These are phyloP conservation scores for Watsonalla cultraria DNA, from an alignment of 2,888 invertebrate species.

Conservation along the genomic window DNA sequence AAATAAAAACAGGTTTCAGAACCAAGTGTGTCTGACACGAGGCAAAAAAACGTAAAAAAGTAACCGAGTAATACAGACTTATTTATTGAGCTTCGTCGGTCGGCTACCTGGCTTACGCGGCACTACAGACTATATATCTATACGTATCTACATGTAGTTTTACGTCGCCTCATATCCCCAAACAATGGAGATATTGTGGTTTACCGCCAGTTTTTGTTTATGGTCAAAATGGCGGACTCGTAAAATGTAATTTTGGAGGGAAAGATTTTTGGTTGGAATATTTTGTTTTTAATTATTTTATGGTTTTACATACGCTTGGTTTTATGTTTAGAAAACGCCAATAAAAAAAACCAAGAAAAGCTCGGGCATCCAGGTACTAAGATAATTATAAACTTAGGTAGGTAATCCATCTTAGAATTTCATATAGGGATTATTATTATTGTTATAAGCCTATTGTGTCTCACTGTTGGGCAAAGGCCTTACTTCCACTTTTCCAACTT, in stretches of 20 bases:
- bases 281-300: neutral
- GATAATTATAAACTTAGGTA: no score
- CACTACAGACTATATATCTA: slow-evolving; percentile 12
- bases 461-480: no score
- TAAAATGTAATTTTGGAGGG: neutral
- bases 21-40: slow-evolving; percentile 20
- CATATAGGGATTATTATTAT: no score
- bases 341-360: no score
- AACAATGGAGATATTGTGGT: slow-evolving; percentile 23
- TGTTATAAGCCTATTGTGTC: no score
- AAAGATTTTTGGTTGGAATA: neutral
- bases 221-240: slow-evolving; percentile 3
- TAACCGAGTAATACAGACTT: slow-evolving; percentile 15
- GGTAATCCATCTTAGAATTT: no score
- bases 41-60: slow-evolving; percentile 16
- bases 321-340: no score
- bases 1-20: slow-evolving; percentile 46
- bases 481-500: no score
- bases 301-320: no score
- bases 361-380: no score
- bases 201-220: slow-evolving; percentile 25
- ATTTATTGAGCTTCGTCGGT: slow-evolving; percentile 25
- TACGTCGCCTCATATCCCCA: neutral
- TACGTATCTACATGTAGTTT: neutral
- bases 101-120: slow-evolving; percentile 53